Evolutionary conservation across 2,797 vertebrate genomes (phyloP).

Genomic region (Rhinatrema bivittatum): DNA sequence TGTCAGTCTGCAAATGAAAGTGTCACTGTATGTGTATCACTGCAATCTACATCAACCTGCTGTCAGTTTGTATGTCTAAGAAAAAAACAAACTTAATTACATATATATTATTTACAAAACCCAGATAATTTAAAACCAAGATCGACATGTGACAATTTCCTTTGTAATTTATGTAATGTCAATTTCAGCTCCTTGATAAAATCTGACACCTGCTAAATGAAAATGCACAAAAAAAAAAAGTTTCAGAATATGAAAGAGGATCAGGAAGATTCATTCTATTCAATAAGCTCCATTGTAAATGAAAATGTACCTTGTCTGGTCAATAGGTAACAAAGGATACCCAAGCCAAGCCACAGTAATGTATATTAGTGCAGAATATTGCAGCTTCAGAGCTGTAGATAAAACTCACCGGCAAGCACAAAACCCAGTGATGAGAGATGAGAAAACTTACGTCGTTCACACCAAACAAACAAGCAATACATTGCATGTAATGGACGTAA

Average conservation of each 20-base stretch:
- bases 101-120: constrained; percentile 21
- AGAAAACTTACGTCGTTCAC: background rate
- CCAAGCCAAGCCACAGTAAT: constrained; percentile 1
- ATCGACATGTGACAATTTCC: background rate
- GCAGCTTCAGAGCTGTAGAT: background rate
- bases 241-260: constrained; percentile 2
- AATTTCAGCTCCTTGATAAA: constrained; percentile 2
- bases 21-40: no score
- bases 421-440: background rate
- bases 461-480: background rate
- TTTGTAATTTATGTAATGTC: background rate
- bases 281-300: background rate
- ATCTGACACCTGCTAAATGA: constrained; percentile 3
- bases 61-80: constrained; percentile 17
- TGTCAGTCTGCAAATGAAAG: no score
- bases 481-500: background rate
- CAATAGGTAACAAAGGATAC: constrained; percentile 11
- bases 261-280: background rate
- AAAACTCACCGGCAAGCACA: background rate
- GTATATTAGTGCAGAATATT: constrained; percentile 1
- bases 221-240: constrained; percentile 11
- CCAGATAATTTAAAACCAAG: constrained; percentile 10
- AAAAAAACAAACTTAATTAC: no score
- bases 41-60: constrained; percentile 3
- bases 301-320: constrained; percentile 16